Conservation (phyloP, 2,113 vertebrate genomes). For the Laterallus jamaicensis region DNA sequence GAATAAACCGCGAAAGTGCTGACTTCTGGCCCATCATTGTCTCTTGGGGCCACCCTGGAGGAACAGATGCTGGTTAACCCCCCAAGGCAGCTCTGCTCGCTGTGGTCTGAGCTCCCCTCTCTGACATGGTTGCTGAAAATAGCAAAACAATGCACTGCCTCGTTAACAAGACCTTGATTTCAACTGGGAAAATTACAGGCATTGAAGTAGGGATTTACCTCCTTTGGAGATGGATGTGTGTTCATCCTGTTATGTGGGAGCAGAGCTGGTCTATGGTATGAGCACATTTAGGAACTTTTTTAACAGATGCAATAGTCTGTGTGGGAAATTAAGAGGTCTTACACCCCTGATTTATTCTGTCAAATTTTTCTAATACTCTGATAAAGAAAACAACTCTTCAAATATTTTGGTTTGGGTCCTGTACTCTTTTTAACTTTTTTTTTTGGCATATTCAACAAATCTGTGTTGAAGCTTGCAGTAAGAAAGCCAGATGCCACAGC, state of each 20-base stretch:
- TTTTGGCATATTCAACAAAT: not conserved
- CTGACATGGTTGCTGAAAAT: rapidly evolving
- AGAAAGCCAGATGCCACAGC: not conserved
- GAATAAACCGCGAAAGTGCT: rapidly evolving
- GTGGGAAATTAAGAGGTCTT: not conserved
- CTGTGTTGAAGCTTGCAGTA: not conserved
- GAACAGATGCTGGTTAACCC: rapidly evolving
- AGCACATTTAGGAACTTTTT: not conserved
- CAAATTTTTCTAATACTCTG: not conserved
- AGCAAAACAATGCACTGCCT: rapidly evolving
- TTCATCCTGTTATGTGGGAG: not conserved
- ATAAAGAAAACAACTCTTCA: not conserved
- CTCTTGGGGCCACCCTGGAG: not conserved
- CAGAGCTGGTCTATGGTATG: not conserved
- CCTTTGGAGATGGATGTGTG: not conserved
- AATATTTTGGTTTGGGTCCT: not conserved
- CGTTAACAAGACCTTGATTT: too few species aligned
- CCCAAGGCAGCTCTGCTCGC: rapidly evolving
- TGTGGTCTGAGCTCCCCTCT: not conserved
- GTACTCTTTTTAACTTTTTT: not conserved
- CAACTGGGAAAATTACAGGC: not conserved
- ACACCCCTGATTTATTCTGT: not conserved
- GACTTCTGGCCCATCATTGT: too few species aligned
- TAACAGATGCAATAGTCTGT: not conserved
- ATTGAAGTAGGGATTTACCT: not conserved